phyloP scores from a whole-genome alignment of 2,888 invertebrate species.

The Heliothis peltigera region DNA sequence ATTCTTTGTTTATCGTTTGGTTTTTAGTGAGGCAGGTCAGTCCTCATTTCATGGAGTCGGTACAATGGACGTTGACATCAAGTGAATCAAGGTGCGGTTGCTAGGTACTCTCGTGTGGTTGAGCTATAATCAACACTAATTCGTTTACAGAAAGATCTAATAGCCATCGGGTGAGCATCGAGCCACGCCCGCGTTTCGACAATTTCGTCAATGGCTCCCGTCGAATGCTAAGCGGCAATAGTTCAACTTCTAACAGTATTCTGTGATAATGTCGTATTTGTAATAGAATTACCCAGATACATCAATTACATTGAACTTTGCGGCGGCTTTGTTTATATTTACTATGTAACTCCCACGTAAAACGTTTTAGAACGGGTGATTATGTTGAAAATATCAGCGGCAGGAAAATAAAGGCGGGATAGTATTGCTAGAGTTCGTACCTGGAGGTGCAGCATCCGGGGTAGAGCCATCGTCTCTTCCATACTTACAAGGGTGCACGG shows the following conservation, averaged over 20 bases:
- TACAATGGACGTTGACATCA: constrained; percentile 45
- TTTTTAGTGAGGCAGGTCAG: constrained; percentile 66
- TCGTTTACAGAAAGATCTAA: constrained; percentile 73
- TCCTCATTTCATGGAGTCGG: constrained; percentile 44
- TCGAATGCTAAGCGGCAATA: constrained; percentile 31
- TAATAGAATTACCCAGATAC: constrained; percentile 2
- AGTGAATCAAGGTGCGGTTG: constrained; percentile 66
- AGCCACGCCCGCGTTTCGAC: constrained; percentile 80
- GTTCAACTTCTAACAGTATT: constrained; percentile 28
- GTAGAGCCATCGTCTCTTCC: constrained; percentile 59
- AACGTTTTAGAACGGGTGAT: constrained; percentile 9
- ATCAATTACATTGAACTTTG: constrained; percentile 16
- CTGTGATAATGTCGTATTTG: constrained; percentile 6
- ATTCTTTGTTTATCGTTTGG: constrained; percentile 19
- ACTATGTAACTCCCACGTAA: constrained; percentile 43
- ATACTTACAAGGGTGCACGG: constrained; percentile 72
- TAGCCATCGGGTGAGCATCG: constrained; percentile 68
- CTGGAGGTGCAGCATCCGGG: constrained; percentile 62
- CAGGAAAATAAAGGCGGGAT: background rate
- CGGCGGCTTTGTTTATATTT: constrained; percentile 54
- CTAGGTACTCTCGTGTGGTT: constrained; percentile 58
- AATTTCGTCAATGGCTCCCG: constrained; percentile 61
- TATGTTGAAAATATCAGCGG: constrained; percentile 10
- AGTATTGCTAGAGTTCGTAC: constrained; percentile 56
- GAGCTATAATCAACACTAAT: constrained; percentile 74